Percentiles rank a stretch among this genome's conserved stretches.
phyloP scores from a whole-genome alignment of 2,113 vertebrate species.

The Potamarius usumacintae region DNA sequence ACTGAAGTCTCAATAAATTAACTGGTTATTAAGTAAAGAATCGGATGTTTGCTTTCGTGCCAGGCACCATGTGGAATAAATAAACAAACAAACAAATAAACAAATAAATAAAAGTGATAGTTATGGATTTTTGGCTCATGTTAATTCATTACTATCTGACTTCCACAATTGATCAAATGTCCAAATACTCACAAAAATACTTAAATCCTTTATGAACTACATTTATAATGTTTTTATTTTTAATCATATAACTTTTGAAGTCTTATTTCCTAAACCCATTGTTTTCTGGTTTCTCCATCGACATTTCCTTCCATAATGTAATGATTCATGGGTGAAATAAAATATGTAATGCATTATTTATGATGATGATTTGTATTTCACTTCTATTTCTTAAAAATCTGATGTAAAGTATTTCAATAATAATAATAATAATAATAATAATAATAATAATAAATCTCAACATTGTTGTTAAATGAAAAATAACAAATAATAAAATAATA shows the following conservation, averaged over 20 bases:
- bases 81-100: neutral
- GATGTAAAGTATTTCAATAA: neutral
- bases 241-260: neutral
- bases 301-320: neutral
- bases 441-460: neutral
- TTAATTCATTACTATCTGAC: neutral
- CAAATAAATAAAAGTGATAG: neutral
- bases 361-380: neutral
- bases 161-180: neutral
- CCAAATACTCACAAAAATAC: neutral
- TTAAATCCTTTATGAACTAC: neutral
- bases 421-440: no score
- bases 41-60: neutral
- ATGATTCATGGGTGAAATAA: neutral
- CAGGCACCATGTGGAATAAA: neutral
- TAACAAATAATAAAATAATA: neutral
- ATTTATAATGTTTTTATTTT: neutral
- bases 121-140: neutral
- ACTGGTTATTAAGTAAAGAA: constrained; percentile 17
- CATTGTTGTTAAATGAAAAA: neutral
- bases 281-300: neutral
- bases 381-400: neutral
- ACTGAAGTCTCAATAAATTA: constrained; percentile 38
- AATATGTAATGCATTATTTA: neutral
- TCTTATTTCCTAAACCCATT: neutral